Conservation (phyloP, 2,797 vertebrate species). For the Buphagus erythrorhynchus region DNA sequence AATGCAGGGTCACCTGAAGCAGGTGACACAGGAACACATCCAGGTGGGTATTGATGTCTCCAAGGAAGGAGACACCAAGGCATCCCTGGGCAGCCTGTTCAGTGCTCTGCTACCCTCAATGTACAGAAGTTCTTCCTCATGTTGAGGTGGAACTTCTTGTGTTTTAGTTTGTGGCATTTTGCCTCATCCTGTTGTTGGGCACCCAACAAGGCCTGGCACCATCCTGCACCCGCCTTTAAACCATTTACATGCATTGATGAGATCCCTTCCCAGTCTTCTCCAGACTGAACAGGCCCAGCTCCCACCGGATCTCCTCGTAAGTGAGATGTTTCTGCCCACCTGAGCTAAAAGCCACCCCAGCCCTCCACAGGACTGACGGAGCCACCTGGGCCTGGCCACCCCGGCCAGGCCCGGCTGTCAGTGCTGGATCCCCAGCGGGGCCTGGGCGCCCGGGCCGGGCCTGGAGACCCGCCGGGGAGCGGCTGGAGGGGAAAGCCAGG, state of each 20-base stretch:
- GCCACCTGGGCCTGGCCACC: not conserved
- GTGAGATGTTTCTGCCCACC: not conserved
- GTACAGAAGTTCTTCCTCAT: not conserved
- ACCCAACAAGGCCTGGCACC: not conserved
- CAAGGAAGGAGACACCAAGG: not conserved
- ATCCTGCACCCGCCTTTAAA: not conserved
- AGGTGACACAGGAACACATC: not conserved
- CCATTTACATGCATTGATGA: not conserved
- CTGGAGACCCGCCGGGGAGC: not conserved
- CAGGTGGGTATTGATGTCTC: not conserved
- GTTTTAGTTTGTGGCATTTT: not conserved
- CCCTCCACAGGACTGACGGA: not conserved
- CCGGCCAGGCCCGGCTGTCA: not conserved
- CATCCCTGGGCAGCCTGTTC: not conserved
- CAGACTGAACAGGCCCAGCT: not conserved
- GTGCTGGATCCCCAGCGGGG: not conserved
- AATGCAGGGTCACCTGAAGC: not conserved
- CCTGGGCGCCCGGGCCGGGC: not conserved
- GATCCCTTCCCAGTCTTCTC: not conserved
- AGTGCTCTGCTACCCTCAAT: not conserved
- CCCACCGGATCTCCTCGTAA: not conserved
- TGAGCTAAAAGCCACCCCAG: not conserved
- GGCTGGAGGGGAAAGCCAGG: accelerated
- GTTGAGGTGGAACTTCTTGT: not conserved
- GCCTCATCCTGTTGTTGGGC: accelerated